Conservation (phyloP, 2,113 vertebrate genomes). For the Clarias gariepinus region DNA sequence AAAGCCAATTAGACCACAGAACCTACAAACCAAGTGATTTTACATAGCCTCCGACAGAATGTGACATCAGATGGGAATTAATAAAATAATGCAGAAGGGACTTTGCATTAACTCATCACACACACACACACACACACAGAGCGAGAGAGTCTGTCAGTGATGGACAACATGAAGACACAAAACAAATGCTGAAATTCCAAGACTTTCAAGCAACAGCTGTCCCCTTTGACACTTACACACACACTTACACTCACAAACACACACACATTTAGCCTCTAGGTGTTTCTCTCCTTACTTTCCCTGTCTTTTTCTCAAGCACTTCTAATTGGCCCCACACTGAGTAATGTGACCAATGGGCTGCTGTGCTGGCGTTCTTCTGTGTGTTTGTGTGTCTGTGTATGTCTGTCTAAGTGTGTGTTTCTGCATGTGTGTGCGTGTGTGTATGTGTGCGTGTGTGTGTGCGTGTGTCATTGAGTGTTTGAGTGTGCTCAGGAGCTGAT, state of each 20-base stretch:
- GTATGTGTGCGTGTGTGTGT: slow-evolving; percentile 21
- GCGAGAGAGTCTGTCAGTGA: slow-evolving; percentile 15
- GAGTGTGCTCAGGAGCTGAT: slow-evolving; percentile 29
- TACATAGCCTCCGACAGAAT: slow-evolving; percentile 9
- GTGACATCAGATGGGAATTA: slow-evolving; percentile 14
- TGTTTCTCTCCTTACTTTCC: slow-evolving; percentile 43
- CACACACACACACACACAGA: slow-evolving; percentile 33
- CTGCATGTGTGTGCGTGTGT: slow-evolving; percentile 18
- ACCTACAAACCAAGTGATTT: background rate
- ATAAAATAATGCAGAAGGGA: slow-evolving; percentile 1
- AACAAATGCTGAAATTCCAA: slow-evolving; percentile 38
- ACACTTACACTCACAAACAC: background rate
- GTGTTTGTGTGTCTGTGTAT: slow-evolving; percentile 17
- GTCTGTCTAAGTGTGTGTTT: slow-evolving; percentile 14
- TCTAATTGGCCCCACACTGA: slow-evolving; percentile 92
- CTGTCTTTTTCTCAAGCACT: slow-evolving; percentile 73
- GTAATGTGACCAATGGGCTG: slow-evolving; percentile 87
- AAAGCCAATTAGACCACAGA: background rate
- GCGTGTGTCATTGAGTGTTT: background rate
- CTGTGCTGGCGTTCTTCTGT: slow-evolving; percentile 54
- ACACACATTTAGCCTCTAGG: slow-evolving; percentile 42
- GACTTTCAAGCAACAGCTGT: slow-evolving; percentile 26
- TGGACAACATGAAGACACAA: slow-evolving; percentile 31
- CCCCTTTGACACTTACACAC: slow-evolving; percentile 24
- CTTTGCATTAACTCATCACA: slow-evolving; percentile 8